Conservation (phyloP, 2,888 invertebrate genomes). For the Plagodis dolabraria region DNA sequence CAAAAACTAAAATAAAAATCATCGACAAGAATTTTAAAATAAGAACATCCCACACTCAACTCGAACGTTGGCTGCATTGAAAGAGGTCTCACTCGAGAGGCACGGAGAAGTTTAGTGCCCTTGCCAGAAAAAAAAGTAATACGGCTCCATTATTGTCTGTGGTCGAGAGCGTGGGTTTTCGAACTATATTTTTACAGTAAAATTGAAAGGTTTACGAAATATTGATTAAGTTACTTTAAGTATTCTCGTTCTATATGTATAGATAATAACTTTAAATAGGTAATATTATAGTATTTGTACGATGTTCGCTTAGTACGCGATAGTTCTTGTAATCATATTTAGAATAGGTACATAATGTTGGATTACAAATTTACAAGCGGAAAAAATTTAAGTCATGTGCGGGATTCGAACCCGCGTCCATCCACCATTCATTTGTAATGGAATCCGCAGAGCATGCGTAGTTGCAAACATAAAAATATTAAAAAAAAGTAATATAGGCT, state of each 20-base stretch:
- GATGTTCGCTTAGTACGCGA: no score
- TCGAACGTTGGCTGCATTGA: conserved; percentile 48
- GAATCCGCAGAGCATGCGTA: no score
- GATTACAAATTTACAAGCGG: no score
- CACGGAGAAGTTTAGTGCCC: conserved; percentile 43
- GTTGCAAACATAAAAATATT: background rate
- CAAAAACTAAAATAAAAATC: conserved; percentile 39
- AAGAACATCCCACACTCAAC: conserved; percentile 68
- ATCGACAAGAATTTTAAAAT: conserved; percentile 58
- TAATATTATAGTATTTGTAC: no score
- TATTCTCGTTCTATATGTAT: no score
- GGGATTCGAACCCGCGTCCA: no score
- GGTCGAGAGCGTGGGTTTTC: conserved; percentile 29
- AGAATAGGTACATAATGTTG: no score
- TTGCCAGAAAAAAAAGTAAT: conserved; percentile 39
- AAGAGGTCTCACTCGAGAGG: conserved; percentile 56
- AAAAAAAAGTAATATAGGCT: background rate
- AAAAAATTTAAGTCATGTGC: no score
- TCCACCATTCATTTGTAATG: no score
- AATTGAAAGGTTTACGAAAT: background rate
- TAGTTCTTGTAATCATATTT: no score
- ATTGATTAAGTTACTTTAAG: no score
- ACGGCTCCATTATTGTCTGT: conserved; percentile 33
- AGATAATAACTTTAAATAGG: no score
- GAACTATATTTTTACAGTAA: conserved; percentile 18